Base-by-base conservation (phyloP, 2,113 vertebrate genomes). In the Chloropsis cyanopogon region DNA sequence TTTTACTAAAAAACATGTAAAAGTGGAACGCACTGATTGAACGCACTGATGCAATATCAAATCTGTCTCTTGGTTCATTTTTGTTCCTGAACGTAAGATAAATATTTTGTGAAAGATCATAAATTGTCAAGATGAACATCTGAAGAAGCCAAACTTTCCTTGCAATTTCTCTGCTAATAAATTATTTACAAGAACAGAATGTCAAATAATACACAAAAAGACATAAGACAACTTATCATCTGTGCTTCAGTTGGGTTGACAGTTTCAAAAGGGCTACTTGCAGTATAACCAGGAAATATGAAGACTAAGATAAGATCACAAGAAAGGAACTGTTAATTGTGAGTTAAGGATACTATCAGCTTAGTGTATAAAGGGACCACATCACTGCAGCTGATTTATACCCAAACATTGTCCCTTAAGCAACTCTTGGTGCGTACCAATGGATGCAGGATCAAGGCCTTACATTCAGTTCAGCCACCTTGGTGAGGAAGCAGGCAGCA, bases 171-270 rank as follows among this genome's bases (percentile, higher is more conserved):
- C 69, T 69, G 23, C 28, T 81, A 90, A 82, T 84, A 92, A 57
- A 95, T 96, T 95, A 93, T 81, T 83, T 90, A 92, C 61, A 86
- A 90, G 60, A 93, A 86, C 28, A 68, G 60, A 86, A 68, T 78
- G 44, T 75, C 60, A 84, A 42, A 41, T 6, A 80, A 44, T 83
- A 93, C 68, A 93, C 82, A 94, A 54, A 78, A 94, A 75, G 33
- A 68, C 9, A 8, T 23, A 13, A 77, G 56, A 44, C 25, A 56
- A 71, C 71, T 83, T 50, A 71, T 88, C 60, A 66, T 73, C 54
- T 77, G 63, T 39, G 26, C 41, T 95, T 49, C 26, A 81, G 21
- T 5, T 41, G 42, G 12, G 28, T 12, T 93, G 64, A 53, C 59
- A 9, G 16, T 50, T 92, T 69, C 17, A 2, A 76, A 91, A 82